Percentiles rank a stretch among this genome's conserved stretches.
Conservation (phyloP, 2,888 invertebrate species). For the Drosophila leonis region DNA sequence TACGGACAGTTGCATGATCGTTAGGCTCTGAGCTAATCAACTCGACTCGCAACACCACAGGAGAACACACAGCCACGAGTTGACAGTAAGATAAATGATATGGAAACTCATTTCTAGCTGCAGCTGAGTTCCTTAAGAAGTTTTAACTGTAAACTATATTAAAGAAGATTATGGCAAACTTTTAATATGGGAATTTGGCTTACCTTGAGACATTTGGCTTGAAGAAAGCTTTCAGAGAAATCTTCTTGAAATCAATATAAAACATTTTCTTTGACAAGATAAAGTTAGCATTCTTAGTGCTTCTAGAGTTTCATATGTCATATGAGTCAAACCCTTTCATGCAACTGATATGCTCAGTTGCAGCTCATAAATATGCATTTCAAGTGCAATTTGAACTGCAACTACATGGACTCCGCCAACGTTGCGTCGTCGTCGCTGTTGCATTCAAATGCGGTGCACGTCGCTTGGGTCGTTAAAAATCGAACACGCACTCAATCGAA, state of each 20-base stretch:
- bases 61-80: conserved; percentile 1
- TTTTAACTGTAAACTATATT: not conserved
- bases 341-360: conserved; percentile 12
- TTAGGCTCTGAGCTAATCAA: conserved; percentile 28
- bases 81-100: conserved; percentile 16
- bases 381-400: conserved; percentile 43
- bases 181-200: not conserved
- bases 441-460: conserved; percentile 73
- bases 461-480: conserved; percentile 75
- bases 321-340: conserved; percentile 7
- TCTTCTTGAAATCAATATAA: too few relatives aligned
- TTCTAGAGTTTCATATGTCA: not conserved
- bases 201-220: not conserved
- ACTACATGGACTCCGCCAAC: conserved; percentile 1
- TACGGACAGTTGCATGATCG: conserved; percentile 8
- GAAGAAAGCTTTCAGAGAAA: too few relatives aligned
- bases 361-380: conserved; percentile 41
- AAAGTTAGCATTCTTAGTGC: not conserved
- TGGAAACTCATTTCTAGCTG: not conserved
- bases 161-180: not conserved
- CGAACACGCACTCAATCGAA: conserved; percentile 76
- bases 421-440: conserved; percentile 7
- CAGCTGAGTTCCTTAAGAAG: not conserved
- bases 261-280: not conserved
- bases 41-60: not conserved